Percentiles rank a stretch among this genome's conserved stretches.
Evolutionary conservation across 2,797 vertebrate species (phyloP).

Genomic region (Phalloptychus januarius): DNA sequence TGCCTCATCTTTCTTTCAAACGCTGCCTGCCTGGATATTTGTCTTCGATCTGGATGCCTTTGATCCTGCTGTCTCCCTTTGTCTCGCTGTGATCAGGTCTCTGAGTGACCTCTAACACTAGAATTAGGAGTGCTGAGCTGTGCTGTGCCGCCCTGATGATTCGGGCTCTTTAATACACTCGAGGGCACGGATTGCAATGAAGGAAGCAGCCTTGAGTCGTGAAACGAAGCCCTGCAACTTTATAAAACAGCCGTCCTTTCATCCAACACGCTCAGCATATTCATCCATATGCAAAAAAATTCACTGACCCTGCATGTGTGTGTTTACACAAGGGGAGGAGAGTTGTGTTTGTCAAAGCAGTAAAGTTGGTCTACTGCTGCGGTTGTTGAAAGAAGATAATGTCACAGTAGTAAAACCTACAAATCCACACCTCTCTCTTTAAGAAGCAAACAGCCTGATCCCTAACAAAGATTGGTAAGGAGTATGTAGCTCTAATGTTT

Average conservation of each 20-base stretch:
- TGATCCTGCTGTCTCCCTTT: slow-evolving; percentile 61
- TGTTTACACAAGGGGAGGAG: slow-evolving; percentile 22
- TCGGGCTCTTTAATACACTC: slow-evolving; percentile 38
- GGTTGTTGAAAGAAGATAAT: slow-evolving; percentile 29
- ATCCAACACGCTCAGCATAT: slow-evolving; percentile 50
- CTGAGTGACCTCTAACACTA: slow-evolving; percentile 51
- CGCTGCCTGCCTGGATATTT: slow-evolving; percentile 52
- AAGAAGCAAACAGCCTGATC: neutral
- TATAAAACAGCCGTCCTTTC: slow-evolving; percentile 25
- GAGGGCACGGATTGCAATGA: slow-evolving; percentile 16
- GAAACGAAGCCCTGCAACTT: slow-evolving; percentile 26
- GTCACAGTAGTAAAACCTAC: slow-evolving; percentile 26
- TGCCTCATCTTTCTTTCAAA: slow-evolving; percentile 39
- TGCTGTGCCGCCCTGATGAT: slow-evolving; percentile 41
- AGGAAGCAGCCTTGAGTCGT: slow-evolving; percentile 41
- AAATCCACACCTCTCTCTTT: slow-evolving; percentile 6
- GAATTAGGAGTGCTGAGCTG: slow-evolving; percentile 40
- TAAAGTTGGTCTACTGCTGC: slow-evolving; percentile 10
- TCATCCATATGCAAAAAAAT: slow-evolving; percentile 34
- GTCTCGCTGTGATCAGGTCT: slow-evolving; percentile 49
- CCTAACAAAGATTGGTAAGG: neutral
- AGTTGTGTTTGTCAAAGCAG: slow-evolving; percentile 30
- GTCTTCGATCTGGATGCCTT: slow-evolving; percentile 53
- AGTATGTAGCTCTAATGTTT: neutral
- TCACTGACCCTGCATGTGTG: slow-evolving; percentile 14